Evolutionary conservation across 2,888 invertebrate genomes (phyloP).

Genomic region (Noctua fimbriata): DNA sequence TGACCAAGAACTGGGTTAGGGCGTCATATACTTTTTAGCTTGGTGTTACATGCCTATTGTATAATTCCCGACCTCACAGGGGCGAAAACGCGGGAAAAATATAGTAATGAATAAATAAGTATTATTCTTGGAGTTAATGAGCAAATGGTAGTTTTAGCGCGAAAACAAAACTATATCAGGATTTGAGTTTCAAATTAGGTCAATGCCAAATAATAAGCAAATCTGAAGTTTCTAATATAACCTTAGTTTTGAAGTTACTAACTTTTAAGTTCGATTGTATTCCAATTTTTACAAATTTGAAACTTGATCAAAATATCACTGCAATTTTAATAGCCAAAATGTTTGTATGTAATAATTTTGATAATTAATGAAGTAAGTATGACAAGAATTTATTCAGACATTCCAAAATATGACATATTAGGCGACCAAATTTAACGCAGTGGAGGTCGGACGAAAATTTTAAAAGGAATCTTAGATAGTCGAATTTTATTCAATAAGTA

Average conservation of each 20-base stretch:
- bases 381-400: conserved; percentile 33
- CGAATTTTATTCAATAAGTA: background rate
- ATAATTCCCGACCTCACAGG: background rate
- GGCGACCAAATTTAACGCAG: conserved; percentile 43
- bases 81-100: background rate
- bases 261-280: background rate
- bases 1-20: background rate
- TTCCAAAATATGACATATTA: conserved; percentile 52
- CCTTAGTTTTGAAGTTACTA: conserved; percentile 4
- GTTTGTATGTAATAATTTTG: background rate
- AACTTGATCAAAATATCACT: conserved; percentile 7
- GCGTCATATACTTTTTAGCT: background rate
- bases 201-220: background rate
- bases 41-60: background rate
- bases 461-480: background rate
- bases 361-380: too few species aligned
- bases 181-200: background rate
- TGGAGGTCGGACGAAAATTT: conserved; percentile 21
- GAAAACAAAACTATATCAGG: background rate
- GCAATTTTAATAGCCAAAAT: conserved; percentile 3
- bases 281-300: background rate
- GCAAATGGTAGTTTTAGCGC: background rate
- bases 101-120: background rate
- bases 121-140: background rate
- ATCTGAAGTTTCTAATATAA: conserved; percentile 6